A percentile compares a stretch with the other conserved stretches of the same genome.
Evolutionary conservation across 1,140 invertebrate species (phyloP).

Genomic region (Drosophila littoralis): DNA sequence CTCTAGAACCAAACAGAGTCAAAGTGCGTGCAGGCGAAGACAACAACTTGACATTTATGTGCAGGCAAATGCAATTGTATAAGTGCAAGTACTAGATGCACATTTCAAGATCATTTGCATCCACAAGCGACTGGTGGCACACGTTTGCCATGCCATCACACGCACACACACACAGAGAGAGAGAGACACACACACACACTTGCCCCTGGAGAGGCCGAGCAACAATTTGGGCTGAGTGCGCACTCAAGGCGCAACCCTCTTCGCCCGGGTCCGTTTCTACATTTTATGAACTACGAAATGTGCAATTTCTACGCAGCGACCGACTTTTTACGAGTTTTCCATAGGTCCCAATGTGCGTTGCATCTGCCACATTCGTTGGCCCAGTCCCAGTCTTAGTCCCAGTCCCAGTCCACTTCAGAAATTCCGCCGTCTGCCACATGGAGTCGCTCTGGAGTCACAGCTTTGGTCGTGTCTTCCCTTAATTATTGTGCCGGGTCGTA

Average conservation of each 20-base stretch:
- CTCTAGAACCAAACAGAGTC: slow-evolving; percentile 15
- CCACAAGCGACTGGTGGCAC: slow-evolving; percentile 19
- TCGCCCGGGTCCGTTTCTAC: slow-evolving; percentile 5
- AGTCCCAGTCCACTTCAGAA: slow-evolving; percentile 67
- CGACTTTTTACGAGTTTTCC: slow-evolving; percentile 71
- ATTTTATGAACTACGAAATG: slow-evolving; percentile 77
- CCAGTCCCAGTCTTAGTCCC: slow-evolving; percentile 42
- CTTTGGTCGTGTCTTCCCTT: slow-evolving; percentile 21
- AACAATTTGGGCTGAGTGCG: slow-evolving; percentile 12
- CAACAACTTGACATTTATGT: slow-evolving; percentile 80
- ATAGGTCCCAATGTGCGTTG: slow-evolving; percentile 72
- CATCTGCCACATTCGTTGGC: slow-evolving; percentile 61
- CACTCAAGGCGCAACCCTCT: slow-evolving; percentile 53
- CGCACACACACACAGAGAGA: slow-evolving; percentile 27
- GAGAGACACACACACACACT: slow-evolving; percentile 22
- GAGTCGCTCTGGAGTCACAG: slow-evolving; percentile 53
- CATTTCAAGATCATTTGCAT: slow-evolving; percentile 78
- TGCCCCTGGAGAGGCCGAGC: slow-evolving; percentile 9
- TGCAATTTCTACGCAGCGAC: slow-evolving; percentile 57
- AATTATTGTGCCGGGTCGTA: slow-evolving; percentile 20
- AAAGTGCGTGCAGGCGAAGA: slow-evolving; percentile 70
- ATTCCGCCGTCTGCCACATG: slow-evolving; percentile 70
- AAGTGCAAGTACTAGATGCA: slow-evolving; percentile 54
- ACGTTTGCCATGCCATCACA: slow-evolving; percentile 7
- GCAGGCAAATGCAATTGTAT: slow-evolving; percentile 67